Evolutionary conservation across 2,888 invertebrate genomes (phyloP).

Genomic region (Ptychoptera albimana): DNA sequence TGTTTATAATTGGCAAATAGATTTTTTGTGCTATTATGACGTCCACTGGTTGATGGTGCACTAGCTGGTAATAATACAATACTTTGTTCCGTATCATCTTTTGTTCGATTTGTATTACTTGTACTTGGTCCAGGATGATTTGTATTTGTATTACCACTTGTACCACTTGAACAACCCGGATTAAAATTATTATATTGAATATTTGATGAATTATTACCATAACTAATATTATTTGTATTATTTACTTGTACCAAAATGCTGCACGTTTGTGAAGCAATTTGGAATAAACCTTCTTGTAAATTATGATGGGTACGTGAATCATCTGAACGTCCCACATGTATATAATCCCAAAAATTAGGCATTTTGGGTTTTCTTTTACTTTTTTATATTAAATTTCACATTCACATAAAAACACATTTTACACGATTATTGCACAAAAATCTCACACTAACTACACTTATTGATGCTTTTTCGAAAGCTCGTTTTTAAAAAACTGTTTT

Average conservation of each 20-base stretch:
- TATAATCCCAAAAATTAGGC: constrained; percentile 47
- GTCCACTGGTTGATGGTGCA: constrained; percentile 4
- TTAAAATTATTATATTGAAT: constrained; percentile 38
- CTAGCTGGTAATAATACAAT: constrained; percentile 41
- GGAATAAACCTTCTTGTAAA: constrained; percentile 58
- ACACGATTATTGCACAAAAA: background rate
- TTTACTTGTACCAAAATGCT: constrained; percentile 61
- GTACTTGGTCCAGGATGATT: background rate
- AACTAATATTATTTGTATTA: constrained; percentile 58
- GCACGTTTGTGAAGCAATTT: constrained; percentile 64
- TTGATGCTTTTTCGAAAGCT: background rate
- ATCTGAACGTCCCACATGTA: constrained; percentile 32
- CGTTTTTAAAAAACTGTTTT: background rate
- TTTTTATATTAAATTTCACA: too few relatives aligned
- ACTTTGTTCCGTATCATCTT: constrained; percentile 24
- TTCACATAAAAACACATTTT: too few relatives aligned
- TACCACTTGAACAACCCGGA: constrained; percentile 6
- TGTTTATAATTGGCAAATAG: constrained; percentile 39
- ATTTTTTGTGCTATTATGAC: constrained; percentile 17
- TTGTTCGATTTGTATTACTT: background rate
- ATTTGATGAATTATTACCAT: constrained; percentile 44
- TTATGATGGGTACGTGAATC: constrained; percentile 40
- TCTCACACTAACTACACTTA: too few relatives aligned
- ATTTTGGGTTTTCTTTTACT: constrained; percentile 19
- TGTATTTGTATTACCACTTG: background rate